These are phyloP conservation scores for Syrrhaptes paradoxus DNA, from an alignment of 2,113 vertebrate species.

Conservation along the genomic window DNA sequence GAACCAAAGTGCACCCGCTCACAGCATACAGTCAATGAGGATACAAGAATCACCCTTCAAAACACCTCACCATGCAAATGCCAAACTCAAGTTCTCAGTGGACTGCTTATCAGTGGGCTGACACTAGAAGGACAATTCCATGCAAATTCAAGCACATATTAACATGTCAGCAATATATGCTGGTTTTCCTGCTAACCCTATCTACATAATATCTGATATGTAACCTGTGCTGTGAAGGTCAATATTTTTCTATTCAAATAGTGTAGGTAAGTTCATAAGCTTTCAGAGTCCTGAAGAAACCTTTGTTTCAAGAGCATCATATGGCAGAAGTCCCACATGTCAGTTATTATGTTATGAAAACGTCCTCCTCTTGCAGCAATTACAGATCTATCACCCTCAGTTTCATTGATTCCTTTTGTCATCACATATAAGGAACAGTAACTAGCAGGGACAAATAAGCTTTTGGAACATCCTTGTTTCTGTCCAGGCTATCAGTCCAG, in stretches of 20 bases:
- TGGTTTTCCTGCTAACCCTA: neutral
- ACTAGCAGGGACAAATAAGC: neutral
- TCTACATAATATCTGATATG: neutral
- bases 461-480: neutral
- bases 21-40: neutral
- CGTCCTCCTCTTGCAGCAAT: neutral
- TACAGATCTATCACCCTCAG: neutral
- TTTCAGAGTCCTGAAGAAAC: neutral
- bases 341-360: neutral
- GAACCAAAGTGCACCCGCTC: neutral
- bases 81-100: neutral
- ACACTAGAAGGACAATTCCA: neutral
- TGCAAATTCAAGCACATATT: neutral
- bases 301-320: neutral
- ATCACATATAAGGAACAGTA: neutral
- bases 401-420: neutral
- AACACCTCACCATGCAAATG: neutral
- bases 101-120: neutral
- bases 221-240: neutral
- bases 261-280: neutral
- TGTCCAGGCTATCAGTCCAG: neutral
- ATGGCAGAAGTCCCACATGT: neutral
- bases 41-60: neutral
- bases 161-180: neutral
- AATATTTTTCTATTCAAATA: neutral